phyloP scores from a whole-genome alignment of 2,797 vertebrate genomes.

The Astyanax mexicanus region DNA sequence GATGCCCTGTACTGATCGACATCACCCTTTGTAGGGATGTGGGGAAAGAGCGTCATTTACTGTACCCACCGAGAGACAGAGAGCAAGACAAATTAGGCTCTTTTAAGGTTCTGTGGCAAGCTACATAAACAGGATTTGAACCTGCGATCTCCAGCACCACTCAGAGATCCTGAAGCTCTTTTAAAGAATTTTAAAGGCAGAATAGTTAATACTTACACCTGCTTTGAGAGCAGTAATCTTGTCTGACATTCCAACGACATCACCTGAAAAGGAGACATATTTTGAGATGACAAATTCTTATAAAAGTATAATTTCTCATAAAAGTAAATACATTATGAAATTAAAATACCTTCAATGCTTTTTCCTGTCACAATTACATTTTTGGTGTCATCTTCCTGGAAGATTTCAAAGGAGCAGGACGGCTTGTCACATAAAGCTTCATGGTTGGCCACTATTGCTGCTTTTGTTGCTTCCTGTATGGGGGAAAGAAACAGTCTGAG shows the following conservation, averaged over 20 bases:
- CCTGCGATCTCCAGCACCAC: too few relatives aligned
- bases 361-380: conserved; percentile 28
- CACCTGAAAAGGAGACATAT: conserved; percentile 19
- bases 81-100: too few relatives aligned
- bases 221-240: conserved; percentile 46
- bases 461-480: conserved; percentile 55
- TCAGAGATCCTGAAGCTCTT: too few relatives aligned
- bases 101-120: too few relatives aligned
- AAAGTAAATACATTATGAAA: neutral
- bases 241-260: conserved; percentile 29
- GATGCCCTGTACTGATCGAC: too few relatives aligned
- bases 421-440: conserved; percentile 41
- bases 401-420: conserved; percentile 62
- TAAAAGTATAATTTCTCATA: too few relatives aligned
- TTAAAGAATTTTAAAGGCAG: too few relatives aligned
- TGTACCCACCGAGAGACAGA: too few relatives aligned
- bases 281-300: neutral
- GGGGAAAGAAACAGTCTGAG: neutral
- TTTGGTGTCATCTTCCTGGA: conserved; percentile 53
- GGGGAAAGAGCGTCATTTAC: too few relatives aligned
- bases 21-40: too few relatives aligned
- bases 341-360: conserved; percentile 49
- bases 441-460: fast-evolving
- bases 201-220: conserved; percentile 54
- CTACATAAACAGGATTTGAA: too few relatives aligned